Base-by-base conservation (phyloP, 2,113 vertebrate genomes). In the Gobius niger region DNA sequence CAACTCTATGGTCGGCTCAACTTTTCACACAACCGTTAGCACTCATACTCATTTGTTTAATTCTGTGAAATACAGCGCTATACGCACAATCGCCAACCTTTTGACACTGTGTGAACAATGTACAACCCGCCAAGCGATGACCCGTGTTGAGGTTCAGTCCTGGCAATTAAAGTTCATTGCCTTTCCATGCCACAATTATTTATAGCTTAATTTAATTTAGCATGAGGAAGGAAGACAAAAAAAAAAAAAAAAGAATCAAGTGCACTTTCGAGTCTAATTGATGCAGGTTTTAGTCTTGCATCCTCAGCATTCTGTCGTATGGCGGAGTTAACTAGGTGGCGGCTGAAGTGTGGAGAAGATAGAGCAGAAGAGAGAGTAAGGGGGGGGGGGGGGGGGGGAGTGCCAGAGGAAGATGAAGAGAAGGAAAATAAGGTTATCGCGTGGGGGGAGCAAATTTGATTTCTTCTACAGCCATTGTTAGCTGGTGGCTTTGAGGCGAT, bases 201-300 rank as follows among this genome's bases (percentile, higher is more conserved):
- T 82, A 91, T 87, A 85, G 83, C 40, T 72, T 90, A 90, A 92
- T 91, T 90, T 87, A 88, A 90, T 92, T 92, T 90, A 82, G 85
- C 76, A 88, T 76, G 66, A 47, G 49, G 18, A 49, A 80, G 65
- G 71, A 47, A 60, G 57, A 60, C 40, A n/a, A 60, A 50, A 49
- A 49, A 66, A 53, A 71, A 75, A 82, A 81, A 89, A 89, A 75
- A 82, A 81, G 89, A 89, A 91, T 90, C 86, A 88, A 87, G 87
- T 88, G 90, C 87, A 90, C 87, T 92, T 90, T 86, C 81, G 75
- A 90, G 62, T 80, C 85, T 91, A 90, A 90, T 89, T 91, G 87
- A 89, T 87, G 83, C 78, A 69, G 67, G 72, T 87, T 87, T 86
- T 66, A 63, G 65, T 77, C 68, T 68, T 88, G 87, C 87, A 78